These are phyloP conservation scores for Bruchidius siliquastri DNA, from an alignment of 2,888 invertebrate genomes.

Conservation along the genomic window DNA sequence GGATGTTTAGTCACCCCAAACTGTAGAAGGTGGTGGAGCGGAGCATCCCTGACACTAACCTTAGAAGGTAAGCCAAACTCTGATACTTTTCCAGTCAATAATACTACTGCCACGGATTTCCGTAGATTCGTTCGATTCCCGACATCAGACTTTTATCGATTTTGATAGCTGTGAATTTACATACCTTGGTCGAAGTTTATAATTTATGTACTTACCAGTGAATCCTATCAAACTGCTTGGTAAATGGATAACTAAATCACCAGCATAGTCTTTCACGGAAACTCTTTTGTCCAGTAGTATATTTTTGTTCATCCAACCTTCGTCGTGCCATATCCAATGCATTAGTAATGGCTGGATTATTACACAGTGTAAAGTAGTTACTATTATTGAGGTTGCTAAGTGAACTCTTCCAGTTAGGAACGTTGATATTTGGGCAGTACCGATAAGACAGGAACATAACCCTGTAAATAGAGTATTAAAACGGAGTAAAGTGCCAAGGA, in stretches of 20 bases:
- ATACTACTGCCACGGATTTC: no score
- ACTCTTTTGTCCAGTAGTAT: constrained; percentile 27
- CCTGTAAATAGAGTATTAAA: constrained; percentile 17
- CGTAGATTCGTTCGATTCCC: no score
- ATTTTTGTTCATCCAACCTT: constrained; percentile 39
- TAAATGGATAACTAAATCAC: constrained; percentile 37
- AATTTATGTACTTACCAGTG: constrained; percentile 22
- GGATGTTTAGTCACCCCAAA: no score
- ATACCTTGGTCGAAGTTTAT: no score
- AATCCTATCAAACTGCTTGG: constrained; percentile 36
- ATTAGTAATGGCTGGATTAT: constrained; percentile 39
- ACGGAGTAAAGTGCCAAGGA: neutral
- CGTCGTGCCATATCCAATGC: constrained; percentile 40
- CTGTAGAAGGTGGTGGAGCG: no score
- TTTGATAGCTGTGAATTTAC: no score
- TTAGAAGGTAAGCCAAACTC: no score
- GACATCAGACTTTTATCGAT: no score
- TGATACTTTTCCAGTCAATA: no score
- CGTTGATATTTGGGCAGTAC: constrained; percentile 39
- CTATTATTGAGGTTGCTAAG: constrained; percentile 25
- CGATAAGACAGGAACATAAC: constrained; percentile 36
- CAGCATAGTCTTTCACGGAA: constrained; percentile 37
- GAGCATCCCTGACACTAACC: no score
- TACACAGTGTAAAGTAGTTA: constrained; percentile 32
- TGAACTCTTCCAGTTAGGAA: constrained; percentile 38